phyloP scores from a whole-genome alignment of 2,113 vertebrate genomes.

The Rynchops niger region DNA sequence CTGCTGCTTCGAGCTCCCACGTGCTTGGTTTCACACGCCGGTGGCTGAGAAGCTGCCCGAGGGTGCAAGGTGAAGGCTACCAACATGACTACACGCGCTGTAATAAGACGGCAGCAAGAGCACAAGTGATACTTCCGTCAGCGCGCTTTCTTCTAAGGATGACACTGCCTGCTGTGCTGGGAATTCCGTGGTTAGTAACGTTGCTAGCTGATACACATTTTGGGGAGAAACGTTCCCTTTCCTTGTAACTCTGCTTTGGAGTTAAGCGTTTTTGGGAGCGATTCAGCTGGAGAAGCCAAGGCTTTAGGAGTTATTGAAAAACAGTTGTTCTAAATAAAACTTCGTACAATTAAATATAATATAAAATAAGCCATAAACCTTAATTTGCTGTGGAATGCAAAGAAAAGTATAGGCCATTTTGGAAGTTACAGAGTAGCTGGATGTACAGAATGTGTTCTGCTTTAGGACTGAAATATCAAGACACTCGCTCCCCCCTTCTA shows the following conservation, averaged over 20 bases:
- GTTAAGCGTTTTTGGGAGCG: not conserved
- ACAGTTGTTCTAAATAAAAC: constrained; percentile 29
- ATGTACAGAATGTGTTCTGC: not conserved
- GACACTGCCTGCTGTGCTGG: not conserved
- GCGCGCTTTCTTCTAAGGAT: not conserved
- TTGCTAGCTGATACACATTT: not conserved
- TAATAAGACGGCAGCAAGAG: not conserved
- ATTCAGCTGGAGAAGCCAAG: not conserved
- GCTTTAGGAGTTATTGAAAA: constrained; percentile 7
- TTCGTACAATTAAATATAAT: not conserved
- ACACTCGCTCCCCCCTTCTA: not conserved
- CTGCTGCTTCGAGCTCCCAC: not conserved
- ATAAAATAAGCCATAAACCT: constrained; percentile 13
- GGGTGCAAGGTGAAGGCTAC: not conserved
- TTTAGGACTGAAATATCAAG: not conserved
- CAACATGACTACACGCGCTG: fast-evolving
- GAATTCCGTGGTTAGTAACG: not conserved
- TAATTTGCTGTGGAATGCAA: constrained; percentile 16
- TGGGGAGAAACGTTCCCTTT: not conserved
- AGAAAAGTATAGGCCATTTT: not conserved
- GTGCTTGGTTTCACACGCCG: not conserved
- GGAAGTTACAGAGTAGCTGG: not conserved
- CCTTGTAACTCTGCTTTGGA: not conserved
- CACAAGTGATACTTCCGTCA: not conserved
- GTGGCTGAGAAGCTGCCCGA: not conserved